Percentiles rank a stretch among this genome's conserved stretches.
Conservation (phyloP, 1,140 invertebrate genomes). For the Brachionus rotundiformis region DNA sequence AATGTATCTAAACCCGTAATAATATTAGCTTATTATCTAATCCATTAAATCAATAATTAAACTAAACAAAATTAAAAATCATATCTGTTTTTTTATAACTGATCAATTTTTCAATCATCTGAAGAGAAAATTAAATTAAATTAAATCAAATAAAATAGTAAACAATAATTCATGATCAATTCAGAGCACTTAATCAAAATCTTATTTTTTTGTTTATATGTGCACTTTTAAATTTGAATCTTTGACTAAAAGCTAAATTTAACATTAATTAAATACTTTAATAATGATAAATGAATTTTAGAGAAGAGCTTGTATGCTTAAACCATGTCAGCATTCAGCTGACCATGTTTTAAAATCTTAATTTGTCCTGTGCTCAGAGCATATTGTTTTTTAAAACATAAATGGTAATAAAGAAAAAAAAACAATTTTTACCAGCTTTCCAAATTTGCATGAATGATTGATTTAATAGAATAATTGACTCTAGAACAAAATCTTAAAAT, state of each 20-base stretch:
- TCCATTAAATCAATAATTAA: too few species aligned
- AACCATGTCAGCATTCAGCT: background rate
- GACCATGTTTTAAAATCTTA: background rate
- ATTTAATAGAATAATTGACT: slow-evolving; percentile 48
- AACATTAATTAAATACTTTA: background rate
- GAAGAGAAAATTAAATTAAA: too few species aligned
- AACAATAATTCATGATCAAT: too few species aligned
- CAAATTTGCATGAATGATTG: slow-evolving; percentile 40
- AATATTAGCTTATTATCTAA: too few species aligned
- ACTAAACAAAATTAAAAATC: too few species aligned
- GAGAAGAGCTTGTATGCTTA: background rate
- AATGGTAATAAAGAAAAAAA: slow-evolving; percentile 20
- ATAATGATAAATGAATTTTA: slow-evolving; percentile 11
- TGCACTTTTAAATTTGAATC: background rate
- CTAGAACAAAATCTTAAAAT: slow-evolving; percentile 36
- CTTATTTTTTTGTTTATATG: too few species aligned
- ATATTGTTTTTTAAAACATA: background rate
- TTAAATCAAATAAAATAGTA: too few species aligned
- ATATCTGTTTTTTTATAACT: too few species aligned
- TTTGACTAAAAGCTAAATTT: background rate
- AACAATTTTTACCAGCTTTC: background rate
- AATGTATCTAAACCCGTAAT: too few species aligned
- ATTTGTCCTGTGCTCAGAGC: slow-evolving; percentile 2
- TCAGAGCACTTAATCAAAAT: too few species aligned
- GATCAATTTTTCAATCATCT: too few species aligned